Percentiles rank a stretch among this genome's conserved stretches.
Evolutionary conservation across 2,797 vertebrate species (phyloP).

Genomic region (Chiroxiphia lanceolata): DNA sequence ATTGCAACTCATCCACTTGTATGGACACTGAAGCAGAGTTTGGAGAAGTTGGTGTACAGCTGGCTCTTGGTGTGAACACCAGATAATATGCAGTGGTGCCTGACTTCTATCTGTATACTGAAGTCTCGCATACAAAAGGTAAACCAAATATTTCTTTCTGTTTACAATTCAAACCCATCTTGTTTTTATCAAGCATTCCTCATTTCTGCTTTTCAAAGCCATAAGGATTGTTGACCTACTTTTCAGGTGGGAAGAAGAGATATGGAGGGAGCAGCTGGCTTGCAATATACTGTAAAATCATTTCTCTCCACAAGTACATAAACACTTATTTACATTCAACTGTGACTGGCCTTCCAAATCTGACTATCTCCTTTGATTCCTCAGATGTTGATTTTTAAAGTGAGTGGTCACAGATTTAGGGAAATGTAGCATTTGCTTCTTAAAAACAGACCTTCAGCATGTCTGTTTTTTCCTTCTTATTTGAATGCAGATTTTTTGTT

Average conservation of each 20-base stretch:
- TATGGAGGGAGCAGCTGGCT: background rate
- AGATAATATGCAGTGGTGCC: background rate
- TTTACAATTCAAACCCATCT: background rate
- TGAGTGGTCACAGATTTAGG: background rate
- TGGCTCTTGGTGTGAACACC: background rate
- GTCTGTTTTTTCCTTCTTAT: background rate
- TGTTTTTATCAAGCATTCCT: background rate
- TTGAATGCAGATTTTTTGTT: background rate
- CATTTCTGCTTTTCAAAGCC: background rate
- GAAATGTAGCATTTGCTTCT: background rate
- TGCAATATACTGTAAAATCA: constrained; percentile 5
- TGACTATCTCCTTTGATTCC: background rate
- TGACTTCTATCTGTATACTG: background rate
- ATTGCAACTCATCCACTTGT: background rate
- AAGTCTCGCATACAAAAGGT: background rate
- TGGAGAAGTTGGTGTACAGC: background rate
- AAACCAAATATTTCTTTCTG: background rate
- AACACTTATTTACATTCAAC: background rate
- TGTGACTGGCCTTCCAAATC: background rate
- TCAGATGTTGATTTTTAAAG: background rate
- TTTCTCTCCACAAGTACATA: background rate
- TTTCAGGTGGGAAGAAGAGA: constrained; percentile 35
- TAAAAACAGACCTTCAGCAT: background rate
- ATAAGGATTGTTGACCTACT: constrained; percentile 48
- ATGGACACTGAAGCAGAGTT: background rate